Evolutionary conservation across 2,113 vertebrate species (phyloP), one percentile per base, ranked within the genome.

Genomic region (Dendrocopos noguchii): DNA sequence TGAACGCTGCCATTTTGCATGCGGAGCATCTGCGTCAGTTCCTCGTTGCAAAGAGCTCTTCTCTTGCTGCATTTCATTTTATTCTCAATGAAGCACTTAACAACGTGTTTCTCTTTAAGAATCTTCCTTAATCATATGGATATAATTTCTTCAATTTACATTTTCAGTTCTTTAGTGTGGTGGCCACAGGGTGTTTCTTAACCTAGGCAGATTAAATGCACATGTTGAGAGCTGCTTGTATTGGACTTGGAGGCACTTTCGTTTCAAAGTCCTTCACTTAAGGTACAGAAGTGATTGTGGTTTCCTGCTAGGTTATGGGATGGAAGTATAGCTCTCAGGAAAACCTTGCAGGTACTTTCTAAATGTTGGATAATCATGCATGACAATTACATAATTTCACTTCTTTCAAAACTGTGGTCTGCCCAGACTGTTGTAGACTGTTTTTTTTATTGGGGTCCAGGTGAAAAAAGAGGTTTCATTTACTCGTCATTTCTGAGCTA

Each of bases 21-120:
- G 97, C 98, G 98, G 98, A 97, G 98, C 97, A 98, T 98, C 98
- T 98, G 98, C 97, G 97, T 98, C 97, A 98, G 98, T 98, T 97
- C 98, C 98, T 98, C 98, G 98, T 98, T 98, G 98, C 97, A 96
- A 98, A 98, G 98, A 96, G 90, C 94, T 97, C 96, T 95, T 91
- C 57, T 97, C 97, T 97, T 95, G 91, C 98, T 98, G 97, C 94
- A 93, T 98, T 98, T 98, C 96, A 98, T 98, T 98, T 97, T 83
- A 97, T 97, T 97, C 97, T 97, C 97, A 97, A 98, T 96, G 94
- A 97, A 98, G 97, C 75, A 97, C 98, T 98, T 98, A 97, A 97
- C 97, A 98, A 98, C 93, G 94, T 97, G 97, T 97, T 98, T 98
- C 97, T 97, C 97, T 96, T 98, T 97, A 97, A 98, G 98, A 97